phyloP scores from a whole-genome alignment of 2,797 vertebrate species.

The Nyctibius grandis region DNA sequence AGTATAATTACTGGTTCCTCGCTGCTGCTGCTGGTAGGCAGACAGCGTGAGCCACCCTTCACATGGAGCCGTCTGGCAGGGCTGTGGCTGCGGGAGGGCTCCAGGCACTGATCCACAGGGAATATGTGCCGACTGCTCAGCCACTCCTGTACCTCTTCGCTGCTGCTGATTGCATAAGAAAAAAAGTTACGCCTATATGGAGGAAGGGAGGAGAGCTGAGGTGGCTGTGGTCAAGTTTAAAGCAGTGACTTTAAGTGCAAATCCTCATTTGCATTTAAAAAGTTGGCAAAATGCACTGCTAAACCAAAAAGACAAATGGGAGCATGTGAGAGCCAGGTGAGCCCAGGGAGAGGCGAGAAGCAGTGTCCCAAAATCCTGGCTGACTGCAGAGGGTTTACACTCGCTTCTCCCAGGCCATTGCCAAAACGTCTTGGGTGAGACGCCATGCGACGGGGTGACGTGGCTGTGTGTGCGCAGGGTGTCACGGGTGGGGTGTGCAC shows the following conservation, averaged over 20 bases:
- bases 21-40: conserved; percentile 18
- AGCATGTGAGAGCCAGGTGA: background rate
- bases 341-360: background rate
- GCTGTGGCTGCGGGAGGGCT: background rate
- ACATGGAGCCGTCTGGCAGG: conserved; percentile 1
- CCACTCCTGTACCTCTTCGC: background rate
- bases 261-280: background rate
- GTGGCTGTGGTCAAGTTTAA: background rate
- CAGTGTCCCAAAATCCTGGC: background rate
- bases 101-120: background rate
- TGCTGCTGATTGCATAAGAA: background rate
- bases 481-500: background rate
- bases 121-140: background rate
- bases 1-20: conserved; percentile 27
- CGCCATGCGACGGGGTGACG: fast-evolving
- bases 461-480: background rate
- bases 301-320: background rate
- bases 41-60: conserved; percentile 15
- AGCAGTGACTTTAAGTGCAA: background rate
- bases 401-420: background rate
- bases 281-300: background rate
- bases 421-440: background rate
- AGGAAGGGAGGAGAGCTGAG: background rate
- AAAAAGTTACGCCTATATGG: background rate
- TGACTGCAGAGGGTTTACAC: background rate